phyloP scores from a whole-genome alignment of 2,888 invertebrate genomes.

The Yponomeuta sedellus region DNA sequence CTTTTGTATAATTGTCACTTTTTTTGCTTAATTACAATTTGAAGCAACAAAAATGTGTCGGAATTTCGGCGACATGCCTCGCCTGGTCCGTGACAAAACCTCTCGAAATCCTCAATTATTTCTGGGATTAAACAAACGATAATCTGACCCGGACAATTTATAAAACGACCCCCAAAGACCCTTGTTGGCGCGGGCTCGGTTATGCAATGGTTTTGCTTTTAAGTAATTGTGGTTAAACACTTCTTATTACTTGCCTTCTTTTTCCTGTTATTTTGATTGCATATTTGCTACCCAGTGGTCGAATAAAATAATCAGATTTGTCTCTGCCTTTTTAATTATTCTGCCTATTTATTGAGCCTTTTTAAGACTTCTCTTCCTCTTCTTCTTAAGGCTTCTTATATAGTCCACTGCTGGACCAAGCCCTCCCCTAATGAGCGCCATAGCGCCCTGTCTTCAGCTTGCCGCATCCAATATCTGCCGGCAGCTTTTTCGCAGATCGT shows the following conservation, averaged over 20 bases:
- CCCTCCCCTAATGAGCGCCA: no score
- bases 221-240: conserved; percentile 40
- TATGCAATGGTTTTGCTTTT: conserved; percentile 36
- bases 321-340: no score
- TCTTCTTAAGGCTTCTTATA: no score
- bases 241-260: neutral
- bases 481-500: no score
- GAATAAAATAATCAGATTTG: neutral
- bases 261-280: neutral
- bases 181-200: conserved; percentile 25
- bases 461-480: no score
- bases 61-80: neutral
- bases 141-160: conserved; percentile 18
- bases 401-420: no score
- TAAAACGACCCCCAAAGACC: conserved; percentile 9
- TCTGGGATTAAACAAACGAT: conserved; percentile 19
- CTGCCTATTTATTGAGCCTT: no score
- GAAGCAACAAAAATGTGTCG: neutral
- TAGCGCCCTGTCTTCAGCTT: no score
- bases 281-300: neutral
- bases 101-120: conserved; percentile 15
- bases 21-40: neutral
- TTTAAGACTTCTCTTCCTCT: no score
- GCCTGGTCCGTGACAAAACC: conserved; percentile 8
- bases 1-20: no score